Percentiles rank a stretch among this genome's conserved stretches.
Evolutionary conservation across 2,113 vertebrate genomes (phyloP).

Genomic region (Ptychochromis oligacanthus): DNA sequence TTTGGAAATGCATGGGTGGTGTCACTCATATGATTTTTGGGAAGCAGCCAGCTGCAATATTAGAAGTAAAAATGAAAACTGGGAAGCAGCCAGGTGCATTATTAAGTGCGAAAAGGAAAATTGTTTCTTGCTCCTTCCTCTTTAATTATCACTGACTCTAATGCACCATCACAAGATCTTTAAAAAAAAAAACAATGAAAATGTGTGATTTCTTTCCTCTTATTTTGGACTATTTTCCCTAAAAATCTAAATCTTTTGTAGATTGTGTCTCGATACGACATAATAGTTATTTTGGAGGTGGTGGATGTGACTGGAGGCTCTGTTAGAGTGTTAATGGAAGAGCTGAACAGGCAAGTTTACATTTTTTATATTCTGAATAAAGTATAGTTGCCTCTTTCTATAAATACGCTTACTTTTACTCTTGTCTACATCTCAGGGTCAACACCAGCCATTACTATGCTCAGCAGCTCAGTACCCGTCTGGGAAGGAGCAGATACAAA

Average conservation of each 20-base stretch:
- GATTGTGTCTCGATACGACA: constrained; percentile 77
- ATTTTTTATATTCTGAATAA: background rate
- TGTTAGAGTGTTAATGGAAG: constrained; percentile 57
- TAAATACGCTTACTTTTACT: background rate
- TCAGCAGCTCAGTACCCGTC: constrained; percentile 61
- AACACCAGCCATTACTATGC: constrained; percentile 62
- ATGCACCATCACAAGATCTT: no score
- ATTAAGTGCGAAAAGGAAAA: background rate
- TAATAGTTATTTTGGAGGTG: constrained; percentile 76
- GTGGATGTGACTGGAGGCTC: constrained; percentile 68
- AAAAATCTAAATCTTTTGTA: constrained; percentile 11
- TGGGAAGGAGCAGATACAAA: constrained; percentile 74
- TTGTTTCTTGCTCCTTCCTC: background rate
- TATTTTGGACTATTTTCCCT: background rate
- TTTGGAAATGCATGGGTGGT: background rate
- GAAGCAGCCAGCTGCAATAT: background rate
- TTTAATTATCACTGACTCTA: background rate
- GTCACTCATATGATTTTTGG: background rate
- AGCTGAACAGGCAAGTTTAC: constrained; percentile 67
- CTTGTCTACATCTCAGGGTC: constrained; percentile 35
- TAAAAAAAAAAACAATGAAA: background rate
- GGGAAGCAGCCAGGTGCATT: background rate
- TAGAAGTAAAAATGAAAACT: constrained; percentile 19
- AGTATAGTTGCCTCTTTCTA: background rate
- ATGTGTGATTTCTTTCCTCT: background rate